phyloP scores from a whole-genome alignment of 2,113 vertebrate genomes.

The Sinocyclocheilus anophthalmus region DNA sequence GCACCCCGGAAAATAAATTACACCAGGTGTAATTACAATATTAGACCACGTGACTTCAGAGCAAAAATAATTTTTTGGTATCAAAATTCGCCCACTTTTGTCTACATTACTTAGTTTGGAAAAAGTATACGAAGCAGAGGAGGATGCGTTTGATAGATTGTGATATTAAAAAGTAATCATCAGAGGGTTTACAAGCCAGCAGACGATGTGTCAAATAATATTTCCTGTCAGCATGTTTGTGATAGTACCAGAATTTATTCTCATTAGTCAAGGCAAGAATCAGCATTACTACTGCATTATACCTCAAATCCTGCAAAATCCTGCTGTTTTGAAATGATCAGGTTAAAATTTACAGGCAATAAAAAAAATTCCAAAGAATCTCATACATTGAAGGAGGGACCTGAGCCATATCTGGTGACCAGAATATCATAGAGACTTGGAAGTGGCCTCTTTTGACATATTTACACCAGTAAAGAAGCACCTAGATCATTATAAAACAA shows the following conservation, averaged over 20 bases:
- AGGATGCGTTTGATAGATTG: background rate
- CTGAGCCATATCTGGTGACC: too few species aligned
- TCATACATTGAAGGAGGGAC: background rate
- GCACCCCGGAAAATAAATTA: constrained; percentile 77
- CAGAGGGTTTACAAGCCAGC: background rate
- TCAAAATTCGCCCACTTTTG: constrained; percentile 40
- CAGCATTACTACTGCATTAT: background rate
- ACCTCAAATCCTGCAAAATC: background rate
- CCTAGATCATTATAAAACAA: too few species aligned
- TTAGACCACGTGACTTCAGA: constrained; percentile 78
- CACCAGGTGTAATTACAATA: constrained; percentile 80
- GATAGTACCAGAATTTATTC: background rate
- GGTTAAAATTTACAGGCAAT: background rate
- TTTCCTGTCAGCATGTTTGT: background rate
- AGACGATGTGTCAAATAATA: background rate
- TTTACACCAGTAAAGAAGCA: too few species aligned
- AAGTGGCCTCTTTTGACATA: too few species aligned
- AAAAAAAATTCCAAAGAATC: background rate
- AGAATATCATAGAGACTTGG: too few species aligned
- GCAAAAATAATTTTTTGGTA: constrained; percentile 76
- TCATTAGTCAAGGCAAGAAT: too few species aligned
- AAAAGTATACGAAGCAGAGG: background rate
- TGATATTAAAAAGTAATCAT: background rate
- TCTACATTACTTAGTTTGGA: constrained; percentile 11
- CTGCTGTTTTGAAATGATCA: background rate